Evolutionary conservation across 2,888 invertebrate genomes (phyloP).

Genomic region (Habrosyne pyritoides): DNA sequence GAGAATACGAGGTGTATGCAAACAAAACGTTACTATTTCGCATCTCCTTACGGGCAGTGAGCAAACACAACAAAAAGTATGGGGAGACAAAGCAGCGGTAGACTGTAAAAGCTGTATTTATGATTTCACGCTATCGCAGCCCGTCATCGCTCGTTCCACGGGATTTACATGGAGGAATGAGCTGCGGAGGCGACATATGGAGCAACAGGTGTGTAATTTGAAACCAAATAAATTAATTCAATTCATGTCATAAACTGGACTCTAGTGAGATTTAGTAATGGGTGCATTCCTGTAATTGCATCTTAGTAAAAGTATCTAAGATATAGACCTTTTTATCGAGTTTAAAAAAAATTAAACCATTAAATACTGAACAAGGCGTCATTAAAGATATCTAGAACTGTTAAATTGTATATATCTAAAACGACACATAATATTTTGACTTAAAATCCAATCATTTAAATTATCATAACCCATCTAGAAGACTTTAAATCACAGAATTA

Average conservation of each 20-base stretch:
- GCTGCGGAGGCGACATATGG: not conserved
- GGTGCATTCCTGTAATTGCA: too few species aligned
- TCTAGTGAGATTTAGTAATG: too few species aligned
- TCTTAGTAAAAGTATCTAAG: too few species aligned
- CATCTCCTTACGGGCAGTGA: conserved; percentile 28
- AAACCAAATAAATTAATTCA: not conserved
- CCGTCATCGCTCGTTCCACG: conserved; percentile 57
- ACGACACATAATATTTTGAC: not conserved
- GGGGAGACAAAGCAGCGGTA: conserved; percentile 39
- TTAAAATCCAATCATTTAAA: not conserved
- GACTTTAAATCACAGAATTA: not conserved
- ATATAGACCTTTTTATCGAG: too few species aligned
- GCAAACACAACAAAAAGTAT: conserved; percentile 23
- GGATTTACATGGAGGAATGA: conserved; percentile 32
- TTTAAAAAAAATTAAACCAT: too few species aligned
- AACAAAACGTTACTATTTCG: conserved; percentile 27
- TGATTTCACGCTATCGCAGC: conserved; percentile 69
- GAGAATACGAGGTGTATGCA: conserved; percentile 10
- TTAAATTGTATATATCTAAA: not conserved
- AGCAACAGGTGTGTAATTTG: not conserved
- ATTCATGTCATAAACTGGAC: too few species aligned
- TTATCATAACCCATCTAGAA: not conserved
- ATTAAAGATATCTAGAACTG: not conserved
- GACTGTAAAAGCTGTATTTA: conserved; percentile 64
- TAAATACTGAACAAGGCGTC: not conserved